Conservation (phyloP, 1,140 invertebrate genomes). For the Steinernema feltiae region DNA sequence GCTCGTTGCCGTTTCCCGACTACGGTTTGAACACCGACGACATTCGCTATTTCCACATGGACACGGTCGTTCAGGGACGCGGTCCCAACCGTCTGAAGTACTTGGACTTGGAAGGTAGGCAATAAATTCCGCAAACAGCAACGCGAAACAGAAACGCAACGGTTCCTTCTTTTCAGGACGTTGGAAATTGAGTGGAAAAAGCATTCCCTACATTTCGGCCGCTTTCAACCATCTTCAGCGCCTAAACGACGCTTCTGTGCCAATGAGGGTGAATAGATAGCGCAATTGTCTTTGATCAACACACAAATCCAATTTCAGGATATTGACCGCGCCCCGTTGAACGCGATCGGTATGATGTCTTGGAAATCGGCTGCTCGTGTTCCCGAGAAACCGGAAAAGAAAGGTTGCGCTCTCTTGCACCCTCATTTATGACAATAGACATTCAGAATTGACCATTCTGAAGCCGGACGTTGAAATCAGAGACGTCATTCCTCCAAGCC, state of each 20-base stretch:
- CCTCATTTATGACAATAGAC: conserved; percentile 13
- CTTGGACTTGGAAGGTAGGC: conserved; percentile 37
- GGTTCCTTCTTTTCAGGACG: conserved; percentile 21
- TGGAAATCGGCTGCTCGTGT: conserved; percentile 30
- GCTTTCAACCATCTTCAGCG: conserved; percentile 41
- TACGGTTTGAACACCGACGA: conserved; percentile 36
- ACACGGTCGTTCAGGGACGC: conserved; percentile 28
- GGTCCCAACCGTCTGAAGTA: conserved; percentile 38
- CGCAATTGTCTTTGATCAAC: background rate
- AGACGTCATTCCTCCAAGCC: conserved; percentile 31
- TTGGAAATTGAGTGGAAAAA: conserved; percentile 37
- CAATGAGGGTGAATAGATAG: conserved; percentile 26
- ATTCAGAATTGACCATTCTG: conserved; percentile 18
- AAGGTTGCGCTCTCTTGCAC: conserved; percentile 19
- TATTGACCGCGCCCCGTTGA: conserved; percentile 31
- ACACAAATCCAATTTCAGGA: no score
- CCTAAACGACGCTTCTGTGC: conserved; percentile 35
- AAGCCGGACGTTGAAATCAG: conserved; percentile 9
- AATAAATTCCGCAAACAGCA: background rate
- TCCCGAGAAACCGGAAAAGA: conserved; percentile 26
- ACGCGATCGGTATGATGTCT: conserved; percentile 40
- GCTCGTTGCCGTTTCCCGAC: conserved; percentile 28
- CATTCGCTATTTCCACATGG: conserved; percentile 37
- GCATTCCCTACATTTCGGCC: conserved; percentile 39
- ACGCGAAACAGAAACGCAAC: background rate